A percentile compares a stretch with the other conserved stretches of the same genome.
phyloP scores from a whole-genome alignment of 2,888 invertebrate species.

The Peribatodes rhomboidaria region DNA sequence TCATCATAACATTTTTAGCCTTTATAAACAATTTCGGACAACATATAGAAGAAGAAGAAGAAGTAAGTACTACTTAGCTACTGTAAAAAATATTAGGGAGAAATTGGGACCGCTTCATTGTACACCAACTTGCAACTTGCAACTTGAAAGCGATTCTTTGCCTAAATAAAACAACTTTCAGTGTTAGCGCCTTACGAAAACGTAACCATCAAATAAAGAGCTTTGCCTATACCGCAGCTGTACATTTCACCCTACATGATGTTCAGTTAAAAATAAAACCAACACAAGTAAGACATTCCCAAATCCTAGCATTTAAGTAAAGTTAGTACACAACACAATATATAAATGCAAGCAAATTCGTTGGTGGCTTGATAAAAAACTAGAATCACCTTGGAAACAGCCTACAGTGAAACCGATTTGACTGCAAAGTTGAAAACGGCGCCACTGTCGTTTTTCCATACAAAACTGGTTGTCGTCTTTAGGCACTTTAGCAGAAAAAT shows the following conservation, averaged over 20 bases:
- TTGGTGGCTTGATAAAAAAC: slow-evolving; percentile 6
- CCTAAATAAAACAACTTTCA: not conserved
- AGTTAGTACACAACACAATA: slow-evolving; percentile 2
- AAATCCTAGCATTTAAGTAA: slow-evolving; percentile 12
- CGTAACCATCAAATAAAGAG: slow-evolving; percentile 16
- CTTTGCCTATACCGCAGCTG: slow-evolving; percentile 11
- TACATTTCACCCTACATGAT: slow-evolving; percentile 8
- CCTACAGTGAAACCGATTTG: not conserved
- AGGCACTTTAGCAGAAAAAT: not conserved
- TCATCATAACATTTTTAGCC: too few species aligned
- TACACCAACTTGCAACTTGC: not conserved
- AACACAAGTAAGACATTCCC: slow-evolving; percentile 18
- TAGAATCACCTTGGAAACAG: not conserved
- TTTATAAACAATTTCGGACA: too few species aligned
- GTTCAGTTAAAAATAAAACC: slow-evolving; percentile 13
- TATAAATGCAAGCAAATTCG: slow-evolving; percentile 9
- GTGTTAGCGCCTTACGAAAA: slow-evolving; percentile 4
- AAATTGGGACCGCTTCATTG: too few species aligned
- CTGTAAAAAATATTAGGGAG: too few species aligned
- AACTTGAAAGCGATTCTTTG: not conserved
- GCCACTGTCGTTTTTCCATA: too few species aligned
- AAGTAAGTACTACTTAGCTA: too few species aligned
- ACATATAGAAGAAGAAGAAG: too few species aligned
- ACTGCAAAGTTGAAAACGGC: too few species aligned
- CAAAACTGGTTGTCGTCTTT: too few species aligned